These are phyloP conservation scores for Teleiodes luculella DNA, from an alignment of 2,888 invertebrate species.

Conservation along the genomic window DNA sequence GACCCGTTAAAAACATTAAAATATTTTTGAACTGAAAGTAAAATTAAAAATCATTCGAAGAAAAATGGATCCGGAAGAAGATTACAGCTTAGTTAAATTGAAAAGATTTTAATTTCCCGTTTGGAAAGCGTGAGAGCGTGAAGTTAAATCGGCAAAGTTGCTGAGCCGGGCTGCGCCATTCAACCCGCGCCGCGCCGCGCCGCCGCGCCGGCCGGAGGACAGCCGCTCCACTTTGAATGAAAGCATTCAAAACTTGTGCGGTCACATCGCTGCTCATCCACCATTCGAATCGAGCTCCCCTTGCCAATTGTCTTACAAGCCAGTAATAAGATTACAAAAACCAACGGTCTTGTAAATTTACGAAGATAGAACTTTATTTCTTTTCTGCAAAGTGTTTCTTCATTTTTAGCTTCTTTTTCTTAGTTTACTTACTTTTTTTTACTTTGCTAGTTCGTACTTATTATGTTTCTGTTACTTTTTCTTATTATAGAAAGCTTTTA, in stretches of 20 bases:
- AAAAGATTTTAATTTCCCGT: neutral
- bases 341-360: no score
- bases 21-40: no score
- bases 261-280: neutral
- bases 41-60: no score
- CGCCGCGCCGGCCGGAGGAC: neutral
- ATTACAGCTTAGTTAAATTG: neutral
- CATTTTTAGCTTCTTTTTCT: no score
- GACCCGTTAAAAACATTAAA: no score
- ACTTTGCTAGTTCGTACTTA: no score
- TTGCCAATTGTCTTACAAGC: neutral
- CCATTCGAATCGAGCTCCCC: neutral
- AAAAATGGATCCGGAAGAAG: neutral
- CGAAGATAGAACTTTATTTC: no score
- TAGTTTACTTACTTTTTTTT: no score
- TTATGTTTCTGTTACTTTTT: no score
- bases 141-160: neutral
- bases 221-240: neutral
- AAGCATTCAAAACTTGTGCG: neutral
- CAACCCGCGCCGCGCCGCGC: neutral
- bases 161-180: neutral
- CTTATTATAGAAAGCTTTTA: no score
- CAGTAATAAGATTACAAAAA: neutral
- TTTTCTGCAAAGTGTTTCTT: no score
- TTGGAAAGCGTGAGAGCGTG: neutral